These are phyloP conservation scores for Trematomus loennbergii DNA, from an alignment of 2,113 vertebrate species.

Conservation along the genomic window DNA sequence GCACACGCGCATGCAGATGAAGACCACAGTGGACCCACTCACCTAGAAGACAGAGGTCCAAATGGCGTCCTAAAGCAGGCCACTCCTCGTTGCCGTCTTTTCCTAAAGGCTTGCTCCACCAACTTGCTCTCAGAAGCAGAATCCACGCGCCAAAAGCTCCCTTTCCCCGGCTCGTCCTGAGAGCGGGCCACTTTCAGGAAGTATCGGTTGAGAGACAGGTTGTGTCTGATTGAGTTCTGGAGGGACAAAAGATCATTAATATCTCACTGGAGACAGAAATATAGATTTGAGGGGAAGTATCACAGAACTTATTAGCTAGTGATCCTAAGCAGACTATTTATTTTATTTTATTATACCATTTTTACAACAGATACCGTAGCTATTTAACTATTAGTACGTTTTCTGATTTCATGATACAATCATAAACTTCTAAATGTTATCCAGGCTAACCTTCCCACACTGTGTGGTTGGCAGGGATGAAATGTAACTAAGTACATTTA, in stretches of 20 bases:
- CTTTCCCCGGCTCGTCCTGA: slow-evolving; percentile 98
- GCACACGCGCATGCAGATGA: neutral
- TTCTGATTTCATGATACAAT: neutral
- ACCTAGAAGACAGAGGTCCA: slow-evolving; percentile 97
- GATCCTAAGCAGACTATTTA: too few relatives aligned
- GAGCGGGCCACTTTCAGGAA: slow-evolving; percentile 99
- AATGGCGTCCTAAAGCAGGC: slow-evolving; percentile 98
- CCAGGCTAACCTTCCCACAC: neutral
- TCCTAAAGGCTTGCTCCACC: slow-evolving; percentile 98
- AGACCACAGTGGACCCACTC: neutral
- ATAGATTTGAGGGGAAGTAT: neutral
- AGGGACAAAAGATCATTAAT: neutral
- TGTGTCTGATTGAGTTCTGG: slow-evolving; percentile 99
- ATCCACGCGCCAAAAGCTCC: slow-evolving; percentile 98
- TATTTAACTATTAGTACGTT: neutral
- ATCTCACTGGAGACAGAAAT: slow-evolving; percentile 3
- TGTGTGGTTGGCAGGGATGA: too few relatives aligned
- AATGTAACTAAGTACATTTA: too few relatives aligned
- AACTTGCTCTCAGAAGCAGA: slow-evolving; percentile 95
- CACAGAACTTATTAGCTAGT: neutral
- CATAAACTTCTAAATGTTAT: neutral
- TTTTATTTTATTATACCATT: neutral
- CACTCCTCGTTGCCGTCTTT: slow-evolving; percentile 95
- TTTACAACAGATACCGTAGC: neutral
- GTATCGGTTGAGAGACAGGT: slow-evolving; percentile 98